Evolutionary conservation across 2,888 invertebrate genomes (phyloP), one percentile per base, ranked within the genome.

Genomic region (Meliscaeva auricollis): DNA sequence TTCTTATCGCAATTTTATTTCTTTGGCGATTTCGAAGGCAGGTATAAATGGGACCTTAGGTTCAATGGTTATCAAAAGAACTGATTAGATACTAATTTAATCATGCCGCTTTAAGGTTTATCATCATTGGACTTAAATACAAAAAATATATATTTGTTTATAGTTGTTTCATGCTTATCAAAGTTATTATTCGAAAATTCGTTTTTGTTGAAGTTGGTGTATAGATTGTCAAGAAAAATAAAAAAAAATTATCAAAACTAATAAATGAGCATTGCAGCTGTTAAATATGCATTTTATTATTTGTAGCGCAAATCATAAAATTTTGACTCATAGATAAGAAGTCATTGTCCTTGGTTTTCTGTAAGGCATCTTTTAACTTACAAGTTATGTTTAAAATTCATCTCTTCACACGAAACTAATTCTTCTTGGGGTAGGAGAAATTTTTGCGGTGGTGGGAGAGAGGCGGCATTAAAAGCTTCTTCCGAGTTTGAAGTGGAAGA

Each of bases 71-170:
- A 48, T 35, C 35, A 48, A 50, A 15, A 20, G 11, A 22, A 44
- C n/a, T 66, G 66, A 66, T 66, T 32, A 66, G 66, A 66, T 66
- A 66, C 4, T 30, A 3, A 35, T 1, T 20, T 20, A 35, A 66
- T 35, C 32, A 6, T 48, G 26, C 48, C 48, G 32, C 8, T 5
- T 38, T 20, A 32, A 17, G 15, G 15, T 46, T 35, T 17, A 8
- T 44, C 17, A 22, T 32, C 20, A n/a, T 66, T 66, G 20, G 32
- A 20, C 32, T 48, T 22, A 20, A 46, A 32, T 20, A 64, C 15
- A 64, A 48, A n/a, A 5, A 7, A 35, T 7, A n/a, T 15, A 13
- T 41, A 30, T 46, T 62, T 62, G 64, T 17, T 46, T 46, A 15
- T 46, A 26, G 26, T 44, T 41, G 26, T 26, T 62, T 62, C 7